Percentiles rank a stretch among this genome's conserved stretches.
phyloP scores from a whole-genome alignment of 2,797 vertebrate species.

The Australoheros facetus region DNA sequence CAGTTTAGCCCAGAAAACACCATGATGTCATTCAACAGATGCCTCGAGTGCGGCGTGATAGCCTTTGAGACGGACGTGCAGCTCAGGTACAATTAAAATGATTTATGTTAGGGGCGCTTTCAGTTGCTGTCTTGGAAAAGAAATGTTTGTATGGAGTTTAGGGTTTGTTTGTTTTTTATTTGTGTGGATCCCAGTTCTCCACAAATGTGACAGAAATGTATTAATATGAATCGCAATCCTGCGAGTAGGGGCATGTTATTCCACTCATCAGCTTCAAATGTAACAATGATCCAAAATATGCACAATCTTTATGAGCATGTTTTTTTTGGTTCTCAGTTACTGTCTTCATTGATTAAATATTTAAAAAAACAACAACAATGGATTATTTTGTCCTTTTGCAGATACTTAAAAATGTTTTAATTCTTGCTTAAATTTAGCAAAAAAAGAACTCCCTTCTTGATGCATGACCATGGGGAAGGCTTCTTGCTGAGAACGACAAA shows the following conservation, averaged over 20 bases:
- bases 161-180: too few relatives aligned
- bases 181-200: not conserved
- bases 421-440: slow-evolving; percentile 72
- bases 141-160: not conserved
- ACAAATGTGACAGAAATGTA: not conserved
- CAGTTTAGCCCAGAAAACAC: slow-evolving; percentile 97
- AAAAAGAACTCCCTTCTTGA: slow-evolving; percentile 87
- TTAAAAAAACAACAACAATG: not conserved
- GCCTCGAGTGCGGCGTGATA: slow-evolving; percentile 79
- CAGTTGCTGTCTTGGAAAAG: not conserved
- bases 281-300: not conserved
- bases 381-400: not conserved
- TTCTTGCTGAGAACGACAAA: slow-evolving; percentile 89
- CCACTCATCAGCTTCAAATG: not conserved
- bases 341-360: not conserved
- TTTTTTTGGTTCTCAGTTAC: not conserved
- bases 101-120: not conserved
- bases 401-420: not conserved
- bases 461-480: slow-evolving; percentile 84
- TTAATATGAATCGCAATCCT: not conserved
- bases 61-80: slow-evolving; percentile 94
- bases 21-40: slow-evolving; percentile 90
- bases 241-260: not conserved
- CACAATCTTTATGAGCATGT: accelerated
- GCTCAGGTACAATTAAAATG: slow-evolving; percentile 84